These are phyloP conservation scores for Mus spretus DNA, from an alignment of 2,797 vertebrate genomes.

Conservation along the genomic window DNA sequence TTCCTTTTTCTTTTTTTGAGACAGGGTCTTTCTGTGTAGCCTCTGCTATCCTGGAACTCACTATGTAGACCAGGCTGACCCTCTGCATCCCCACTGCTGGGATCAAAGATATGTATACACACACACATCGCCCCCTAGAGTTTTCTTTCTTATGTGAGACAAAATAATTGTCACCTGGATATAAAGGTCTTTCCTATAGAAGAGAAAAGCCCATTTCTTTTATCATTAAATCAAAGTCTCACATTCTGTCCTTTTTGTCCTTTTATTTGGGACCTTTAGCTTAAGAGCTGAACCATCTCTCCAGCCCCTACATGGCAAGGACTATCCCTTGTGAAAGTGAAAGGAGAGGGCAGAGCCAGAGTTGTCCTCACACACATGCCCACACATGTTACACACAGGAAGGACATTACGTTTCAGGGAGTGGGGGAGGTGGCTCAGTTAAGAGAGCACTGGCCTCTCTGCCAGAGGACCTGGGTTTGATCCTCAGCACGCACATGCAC, in stretches of 20 bases:
- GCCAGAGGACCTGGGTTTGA: background rate
- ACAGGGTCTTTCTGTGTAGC: too few species aligned
- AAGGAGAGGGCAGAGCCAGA: background rate
- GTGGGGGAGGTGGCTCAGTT: background rate
- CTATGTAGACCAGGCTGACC: too few species aligned
- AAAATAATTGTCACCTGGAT: background rate
- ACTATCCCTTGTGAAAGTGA: background rate
- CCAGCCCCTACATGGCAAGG: background rate
- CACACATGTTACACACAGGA: too few species aligned
- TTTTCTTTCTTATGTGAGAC: background rate
- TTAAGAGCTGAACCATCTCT: background rate
- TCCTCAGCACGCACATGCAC: background rate
- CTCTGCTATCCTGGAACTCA: too few species aligned
- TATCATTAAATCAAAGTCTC: background rate
- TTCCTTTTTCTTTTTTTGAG: background rate
- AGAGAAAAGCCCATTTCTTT: background rate
- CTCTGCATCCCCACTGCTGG: too few species aligned
- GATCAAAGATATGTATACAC: too few species aligned
- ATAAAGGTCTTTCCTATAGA: background rate
- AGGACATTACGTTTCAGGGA: background rate
- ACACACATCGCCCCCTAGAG: too few species aligned
- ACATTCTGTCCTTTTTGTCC: background rate
- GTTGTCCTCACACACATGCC: background rate
- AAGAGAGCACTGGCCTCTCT: background rate
- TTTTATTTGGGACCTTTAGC: background rate